These are phyloP conservation scores for Drosophila truncata DNA, from an alignment of 1,140 invertebrate genomes.

Conservation along the genomic window DNA sequence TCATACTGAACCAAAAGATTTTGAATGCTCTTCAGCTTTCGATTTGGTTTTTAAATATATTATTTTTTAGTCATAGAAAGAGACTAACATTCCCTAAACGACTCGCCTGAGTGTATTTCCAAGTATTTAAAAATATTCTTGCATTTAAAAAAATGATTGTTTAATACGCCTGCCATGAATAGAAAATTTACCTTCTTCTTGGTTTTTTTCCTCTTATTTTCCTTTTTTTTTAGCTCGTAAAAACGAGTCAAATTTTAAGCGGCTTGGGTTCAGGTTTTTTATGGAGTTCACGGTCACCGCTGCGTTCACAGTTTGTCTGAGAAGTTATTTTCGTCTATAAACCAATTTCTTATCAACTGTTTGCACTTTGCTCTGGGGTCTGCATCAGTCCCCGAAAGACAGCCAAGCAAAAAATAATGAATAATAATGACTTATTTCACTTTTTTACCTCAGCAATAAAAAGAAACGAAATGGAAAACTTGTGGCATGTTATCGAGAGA, in stretches of 20 bases:
- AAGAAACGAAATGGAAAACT: background rate
- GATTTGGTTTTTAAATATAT: background rate
- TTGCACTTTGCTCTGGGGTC: slow-evolving; percentile 14
- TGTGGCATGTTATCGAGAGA: slow-evolving; percentile 12
- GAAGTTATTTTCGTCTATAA: slow-evolving; percentile 13
- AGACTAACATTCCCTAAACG: too few relatives aligned
- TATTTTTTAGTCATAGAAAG: background rate
- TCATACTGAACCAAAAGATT: background rate
- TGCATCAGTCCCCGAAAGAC: background rate
- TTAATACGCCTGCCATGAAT: background rate
- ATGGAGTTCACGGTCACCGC: slow-evolving; percentile 1
- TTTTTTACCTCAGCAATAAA: background rate
- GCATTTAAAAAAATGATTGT: background rate
- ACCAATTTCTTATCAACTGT: slow-evolving; percentile 30
- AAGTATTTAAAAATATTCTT: background rate
- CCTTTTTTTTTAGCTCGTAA: slow-evolving; percentile 1
- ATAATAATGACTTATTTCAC: slow-evolving; percentile 17
- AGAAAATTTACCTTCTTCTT: background rate
- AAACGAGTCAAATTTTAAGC: slow-evolving; percentile 20
- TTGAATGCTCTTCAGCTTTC: background rate
- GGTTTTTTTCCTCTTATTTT: background rate
- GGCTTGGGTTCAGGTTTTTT: slow-evolving; percentile 37
- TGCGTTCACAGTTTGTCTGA: slow-evolving; percentile 9
- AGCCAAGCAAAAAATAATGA: background rate
- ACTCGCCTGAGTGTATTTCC: too few relatives aligned